phyloP scores from a whole-genome alignment of 2,888 invertebrate genomes.

The Napeogenes sylphis region DNA sequence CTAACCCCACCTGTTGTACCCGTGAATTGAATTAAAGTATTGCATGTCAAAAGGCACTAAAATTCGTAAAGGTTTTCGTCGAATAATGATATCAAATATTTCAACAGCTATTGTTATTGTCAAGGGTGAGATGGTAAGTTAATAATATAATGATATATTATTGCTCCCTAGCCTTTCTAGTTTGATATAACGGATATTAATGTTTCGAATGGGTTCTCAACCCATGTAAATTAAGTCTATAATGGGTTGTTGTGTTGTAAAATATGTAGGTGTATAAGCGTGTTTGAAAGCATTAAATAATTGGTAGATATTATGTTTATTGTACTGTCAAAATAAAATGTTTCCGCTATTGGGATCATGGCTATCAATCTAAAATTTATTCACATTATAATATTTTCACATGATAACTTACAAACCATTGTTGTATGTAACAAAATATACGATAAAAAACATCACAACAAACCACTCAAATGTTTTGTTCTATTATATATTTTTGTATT shows the following conservation, averaged over 20 bases:
- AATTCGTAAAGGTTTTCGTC: constrained; percentile 49
- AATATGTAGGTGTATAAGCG: constrained; percentile 8
- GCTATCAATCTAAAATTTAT: constrained; percentile 67
- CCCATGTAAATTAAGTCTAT: constrained; percentile 30
- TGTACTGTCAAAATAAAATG: constrained; percentile 71
- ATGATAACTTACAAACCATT: neutral
- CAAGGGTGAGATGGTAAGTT: constrained; percentile 77
- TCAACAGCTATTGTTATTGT: constrained; percentile 74
- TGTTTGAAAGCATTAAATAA: constrained; percentile 45
- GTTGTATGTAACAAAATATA: constrained; percentile 7
- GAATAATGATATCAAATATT: constrained; percentile 74
- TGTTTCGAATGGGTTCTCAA: constrained; percentile 21
- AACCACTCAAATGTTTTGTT: neutral
- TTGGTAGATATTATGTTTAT: constrained; percentile 65
- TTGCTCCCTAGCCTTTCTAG: constrained; percentile 58
- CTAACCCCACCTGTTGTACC: constrained; percentile 56
- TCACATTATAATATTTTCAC: constrained; percentile 46
- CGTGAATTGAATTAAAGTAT: constrained; percentile 69
- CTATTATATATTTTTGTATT: no score
- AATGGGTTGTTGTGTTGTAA: constrained; percentile 28
- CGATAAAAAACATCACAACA: neutral
- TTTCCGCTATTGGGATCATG: constrained; percentile 55
- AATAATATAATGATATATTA: constrained; percentile 77
- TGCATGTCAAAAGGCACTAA: constrained; percentile 70
- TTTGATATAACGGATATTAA: constrained; percentile 52